These are phyloP conservation scores for Temnothorax unifasciatus DNA, from an alignment of 2,888 invertebrate genomes.

Conservation along the genomic window DNA sequence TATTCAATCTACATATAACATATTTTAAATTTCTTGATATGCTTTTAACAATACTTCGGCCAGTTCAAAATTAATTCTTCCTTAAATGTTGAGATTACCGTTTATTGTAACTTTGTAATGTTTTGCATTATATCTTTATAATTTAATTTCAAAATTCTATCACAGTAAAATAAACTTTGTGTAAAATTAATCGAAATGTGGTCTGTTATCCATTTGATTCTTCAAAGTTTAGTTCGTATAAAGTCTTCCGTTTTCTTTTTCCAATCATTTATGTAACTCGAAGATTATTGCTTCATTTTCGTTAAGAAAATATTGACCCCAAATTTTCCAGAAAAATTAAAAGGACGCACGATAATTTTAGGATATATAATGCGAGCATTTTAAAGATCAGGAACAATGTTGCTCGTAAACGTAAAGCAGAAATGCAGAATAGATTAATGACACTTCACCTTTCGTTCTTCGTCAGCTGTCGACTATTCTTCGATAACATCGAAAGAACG, in stretches of 20 bases:
- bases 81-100: not conserved
- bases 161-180: not conserved
- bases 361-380: not conserved
- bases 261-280: not conserved
- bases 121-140: not conserved
- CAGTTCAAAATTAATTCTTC: not conserved
- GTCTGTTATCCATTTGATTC: not conserved
- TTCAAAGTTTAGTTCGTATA: not conserved
- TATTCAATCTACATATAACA: not conserved
- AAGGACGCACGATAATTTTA: not conserved
- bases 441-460: slow-evolving; percentile 15
- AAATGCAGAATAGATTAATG: not conserved
- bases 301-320: not conserved
- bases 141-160: not conserved
- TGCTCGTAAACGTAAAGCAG: not conserved
- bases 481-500: not conserved
- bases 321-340: not conserved
- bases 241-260: not conserved
- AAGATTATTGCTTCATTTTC: not conserved
- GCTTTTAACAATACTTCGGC: not conserved
- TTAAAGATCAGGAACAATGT: not conserved
- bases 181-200: not conserved
- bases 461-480: not conserved
- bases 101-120: not conserved
- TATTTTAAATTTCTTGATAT: not conserved